These are phyloP conservation scores for Nephrotoma guestfalica DNA, from an alignment of 2,888 invertebrate genomes.

Conservation along the genomic window DNA sequence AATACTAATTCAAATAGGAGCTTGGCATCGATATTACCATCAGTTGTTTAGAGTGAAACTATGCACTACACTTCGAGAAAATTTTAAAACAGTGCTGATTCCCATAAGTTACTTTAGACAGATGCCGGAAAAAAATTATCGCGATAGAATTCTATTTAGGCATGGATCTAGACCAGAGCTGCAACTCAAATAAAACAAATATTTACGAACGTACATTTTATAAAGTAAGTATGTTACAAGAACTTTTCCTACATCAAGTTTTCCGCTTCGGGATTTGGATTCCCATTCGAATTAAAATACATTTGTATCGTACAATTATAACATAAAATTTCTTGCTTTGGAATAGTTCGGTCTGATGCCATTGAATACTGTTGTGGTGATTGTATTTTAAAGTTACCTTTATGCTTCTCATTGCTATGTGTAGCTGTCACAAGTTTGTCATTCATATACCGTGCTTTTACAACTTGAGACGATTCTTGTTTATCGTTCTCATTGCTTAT, in stretches of 20 bases:
- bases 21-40: too few species aligned
- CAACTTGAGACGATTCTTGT: background rate
- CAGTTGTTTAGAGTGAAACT: too few species aligned
- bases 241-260: background rate
- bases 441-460: background rate
- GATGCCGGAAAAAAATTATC: too few species aligned
- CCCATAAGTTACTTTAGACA: too few species aligned
- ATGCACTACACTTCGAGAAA: too few species aligned
- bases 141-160: too few species aligned
- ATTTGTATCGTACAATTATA: background rate
- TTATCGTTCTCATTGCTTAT: background rate
- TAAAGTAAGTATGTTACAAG: too few species aligned
- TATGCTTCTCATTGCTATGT: background rate
- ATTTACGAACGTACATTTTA: too few species aligned
- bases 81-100: too few species aligned
- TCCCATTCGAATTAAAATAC: background rate
- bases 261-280: background rate
- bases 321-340: background rate
- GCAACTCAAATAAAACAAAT: too few species aligned
- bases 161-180: too few species aligned
- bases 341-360: background rate
- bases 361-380: background rate
- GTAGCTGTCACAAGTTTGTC: background rate
- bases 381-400: background rate
- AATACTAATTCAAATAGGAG: too few species aligned